Evolutionary conservation across 2,113 vertebrate genomes (phyloP).

Genomic region (Cyprinus carpio): DNA sequence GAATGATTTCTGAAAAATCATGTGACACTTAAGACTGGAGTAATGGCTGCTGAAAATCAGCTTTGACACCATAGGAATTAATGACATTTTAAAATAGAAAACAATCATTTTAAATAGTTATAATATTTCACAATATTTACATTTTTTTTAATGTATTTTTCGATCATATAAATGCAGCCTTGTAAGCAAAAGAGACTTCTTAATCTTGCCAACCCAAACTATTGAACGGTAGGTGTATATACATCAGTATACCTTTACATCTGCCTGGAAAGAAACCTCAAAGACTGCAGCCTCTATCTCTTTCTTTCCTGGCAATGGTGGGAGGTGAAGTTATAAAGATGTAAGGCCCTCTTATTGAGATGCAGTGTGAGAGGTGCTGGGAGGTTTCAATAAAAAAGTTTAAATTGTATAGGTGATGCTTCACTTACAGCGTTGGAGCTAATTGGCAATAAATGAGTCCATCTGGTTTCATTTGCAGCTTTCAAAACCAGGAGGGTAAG

Average conservation of each 20-base stretch:
- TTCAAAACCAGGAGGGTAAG: conserved; percentile 47
- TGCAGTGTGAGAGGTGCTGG: conserved; percentile 55
- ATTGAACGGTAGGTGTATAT: no score
- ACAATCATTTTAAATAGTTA: not conserved
- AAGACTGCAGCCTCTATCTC: conserved; percentile 1
- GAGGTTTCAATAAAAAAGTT: conserved; percentile 61
- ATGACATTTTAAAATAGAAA: not conserved
- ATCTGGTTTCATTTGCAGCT: conserved; percentile 64
- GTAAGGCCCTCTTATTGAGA: conserved; percentile 49
- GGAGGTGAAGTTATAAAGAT: conserved; percentile 34
- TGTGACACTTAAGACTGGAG: not conserved
- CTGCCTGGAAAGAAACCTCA: not conserved
- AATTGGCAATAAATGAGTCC: conserved; percentile 69
- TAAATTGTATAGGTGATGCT: conserved; percentile 62
- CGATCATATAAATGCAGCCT: no score
- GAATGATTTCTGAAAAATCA: not conserved
- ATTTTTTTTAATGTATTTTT: not conserved
- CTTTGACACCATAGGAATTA: not conserved
- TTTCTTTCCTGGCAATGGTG: not conserved
- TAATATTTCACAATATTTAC: not conserved
- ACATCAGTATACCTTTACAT: not conserved
- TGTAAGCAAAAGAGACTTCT: no score
- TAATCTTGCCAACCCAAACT: no score
- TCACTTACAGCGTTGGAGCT: conserved; percentile 61
- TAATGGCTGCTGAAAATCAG: not conserved